Base-by-base conservation (phyloP, 2,888 invertebrate genomes). In the Mechanitis messenoides region DNA sequence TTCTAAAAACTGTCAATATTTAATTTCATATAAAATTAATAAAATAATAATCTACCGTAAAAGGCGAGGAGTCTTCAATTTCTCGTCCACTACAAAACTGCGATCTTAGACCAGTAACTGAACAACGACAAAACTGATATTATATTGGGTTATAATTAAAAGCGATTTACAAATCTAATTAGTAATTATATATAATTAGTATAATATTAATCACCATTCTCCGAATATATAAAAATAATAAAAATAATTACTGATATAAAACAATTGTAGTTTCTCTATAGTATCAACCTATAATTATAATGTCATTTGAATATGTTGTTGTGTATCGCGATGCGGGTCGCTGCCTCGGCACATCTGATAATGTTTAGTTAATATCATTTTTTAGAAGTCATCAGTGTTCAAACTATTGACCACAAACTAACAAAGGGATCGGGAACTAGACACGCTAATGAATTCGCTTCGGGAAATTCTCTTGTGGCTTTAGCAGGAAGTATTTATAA, bases 341-440 rank as follows among this genome's bases (percentile, higher is more conserved):
- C 68, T 79, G 74, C 74, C 70, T 74, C 65, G 68, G 63, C 70
- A 65, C 65, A 84, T 84, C 83, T 73, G 81, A 83, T 82, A 82
- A 76, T 69, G 71, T 71, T 71, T 70, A 59, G 68, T 70, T 71
- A 64, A 79, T 81, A 81, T 77, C 76, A 78, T 80, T 69, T 77
- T 79, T 74, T 66, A 74, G 70, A 74, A 71, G 72, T 66, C 67
- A 69, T 70, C 61, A 65, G 69, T 66, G 69, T 64, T 61, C 65
- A 66, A 69, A 73, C 68, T 68, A 64, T 70, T 61, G 59, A 42
- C 11, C 6, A 42, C 57, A 64, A 20, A 20, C 53, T 69, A 75
- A 74, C 73, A 78, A 72, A 75, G 69, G 64, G 65, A 31, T 50
- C 68, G 64, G 63, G 66, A 55, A 31, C 12, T 45, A 53, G 28